Conservation (phyloP, 2,888 invertebrate species). For the Schrankia costaestrigalis region DNA sequence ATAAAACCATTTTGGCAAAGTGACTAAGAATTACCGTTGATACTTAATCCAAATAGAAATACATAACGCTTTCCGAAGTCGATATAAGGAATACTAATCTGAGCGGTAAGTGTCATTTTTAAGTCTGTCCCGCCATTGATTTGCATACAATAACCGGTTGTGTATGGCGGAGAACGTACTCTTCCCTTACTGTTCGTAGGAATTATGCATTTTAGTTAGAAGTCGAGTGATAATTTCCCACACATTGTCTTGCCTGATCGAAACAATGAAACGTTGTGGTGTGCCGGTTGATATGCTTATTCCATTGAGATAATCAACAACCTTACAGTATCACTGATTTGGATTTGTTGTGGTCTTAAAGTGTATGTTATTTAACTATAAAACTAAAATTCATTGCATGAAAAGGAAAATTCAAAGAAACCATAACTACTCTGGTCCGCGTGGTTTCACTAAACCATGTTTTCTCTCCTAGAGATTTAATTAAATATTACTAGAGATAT, state of each 20-base stretch:
- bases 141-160: constrained; percentile 75
- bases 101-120: constrained; percentile 36
- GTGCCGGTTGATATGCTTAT: background rate
- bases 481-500: too few species aligned
- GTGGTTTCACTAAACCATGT: too few species aligned
- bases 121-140: constrained; percentile 59
- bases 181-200: constrained; percentile 33
- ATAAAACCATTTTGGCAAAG: too few species aligned
- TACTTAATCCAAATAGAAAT: constrained; percentile 18
- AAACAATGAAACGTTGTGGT: constrained; percentile 25
- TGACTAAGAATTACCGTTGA: too few species aligned
- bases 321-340: too few species aligned
- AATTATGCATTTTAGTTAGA: constrained; percentile 46
- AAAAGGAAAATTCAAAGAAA: too few species aligned
- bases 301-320: too few species aligned
- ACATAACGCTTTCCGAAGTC: constrained; percentile 21
- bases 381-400: too few species aligned
- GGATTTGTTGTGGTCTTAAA: too few species aligned
- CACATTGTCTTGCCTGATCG: constrained; percentile 35
- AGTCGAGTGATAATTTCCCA: constrained; percentile 63
- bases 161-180: constrained; percentile 49
- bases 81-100: constrained; percentile 28
- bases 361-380: too few species aligned
- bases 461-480: too few species aligned
- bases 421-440: too few species aligned